Percentiles rank a stretch among this genome's conserved stretches.
Conservation (phyloP, 2,113 vertebrate species). For the Phocoena sinus region DNA sequence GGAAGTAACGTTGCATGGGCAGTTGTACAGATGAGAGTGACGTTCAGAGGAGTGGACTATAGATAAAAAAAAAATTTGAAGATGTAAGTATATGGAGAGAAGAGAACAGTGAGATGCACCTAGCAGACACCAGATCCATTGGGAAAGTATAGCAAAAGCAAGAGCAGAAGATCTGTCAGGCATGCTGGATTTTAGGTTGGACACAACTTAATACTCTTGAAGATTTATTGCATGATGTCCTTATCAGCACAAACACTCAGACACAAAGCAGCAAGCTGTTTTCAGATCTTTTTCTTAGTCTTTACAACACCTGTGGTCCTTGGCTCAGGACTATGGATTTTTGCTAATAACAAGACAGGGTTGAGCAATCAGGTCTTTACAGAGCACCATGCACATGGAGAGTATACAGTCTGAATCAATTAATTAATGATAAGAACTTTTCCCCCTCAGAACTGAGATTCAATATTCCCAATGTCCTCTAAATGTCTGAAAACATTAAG, state of each 20-base stretch:
- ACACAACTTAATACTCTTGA: neutral
- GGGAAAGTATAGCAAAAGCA: neutral
- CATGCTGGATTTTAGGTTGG: neutral
- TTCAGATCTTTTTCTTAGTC: neutral
- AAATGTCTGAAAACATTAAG: neutral
- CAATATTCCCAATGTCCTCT: neutral
- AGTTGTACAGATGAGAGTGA: neutral
- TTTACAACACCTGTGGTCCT: too few species aligned
- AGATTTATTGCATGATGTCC: neutral
- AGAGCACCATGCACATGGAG: rapidly evolving
- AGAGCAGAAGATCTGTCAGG: neutral
- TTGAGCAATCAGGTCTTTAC: neutral
- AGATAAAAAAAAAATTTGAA: neutral
- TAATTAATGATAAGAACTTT: neutral
- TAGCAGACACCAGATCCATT: neutral
- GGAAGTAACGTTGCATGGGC: neutral
- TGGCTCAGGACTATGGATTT: neutral
- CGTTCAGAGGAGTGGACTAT: neutral
- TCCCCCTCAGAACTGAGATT: neutral
- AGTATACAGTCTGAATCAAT: neutral
- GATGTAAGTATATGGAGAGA: neutral
- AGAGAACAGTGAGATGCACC: neutral
- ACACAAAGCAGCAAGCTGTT: neutral
- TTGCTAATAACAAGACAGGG: neutral
- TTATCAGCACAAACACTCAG: neutral